Evolutionary conservation across 2,797 vertebrate genomes (phyloP).

Genomic region (Emydoidea blandingii): DNA sequence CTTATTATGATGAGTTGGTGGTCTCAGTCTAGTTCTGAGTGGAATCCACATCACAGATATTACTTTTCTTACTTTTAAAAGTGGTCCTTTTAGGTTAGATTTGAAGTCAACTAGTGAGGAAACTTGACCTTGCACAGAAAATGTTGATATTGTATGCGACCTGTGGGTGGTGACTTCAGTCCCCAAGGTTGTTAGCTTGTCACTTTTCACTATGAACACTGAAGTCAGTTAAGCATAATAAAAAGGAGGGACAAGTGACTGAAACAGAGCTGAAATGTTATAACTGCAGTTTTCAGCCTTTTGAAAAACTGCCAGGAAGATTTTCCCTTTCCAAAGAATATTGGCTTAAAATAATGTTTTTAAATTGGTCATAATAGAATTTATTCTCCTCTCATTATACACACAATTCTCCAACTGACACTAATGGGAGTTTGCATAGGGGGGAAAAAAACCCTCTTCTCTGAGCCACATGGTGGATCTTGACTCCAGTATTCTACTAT

Average conservation of each 20-base stretch:
- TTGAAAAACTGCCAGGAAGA: background rate
- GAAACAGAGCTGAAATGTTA: background rate
- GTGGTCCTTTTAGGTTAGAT: background rate
- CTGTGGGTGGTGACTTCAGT: background rate
- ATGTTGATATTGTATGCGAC: background rate
- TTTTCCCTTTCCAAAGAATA: background rate
- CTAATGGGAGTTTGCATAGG: background rate
- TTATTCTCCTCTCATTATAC: conserved; percentile 26
- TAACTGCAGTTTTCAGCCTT: background rate
- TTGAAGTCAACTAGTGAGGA: background rate
- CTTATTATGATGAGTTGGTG: background rate
- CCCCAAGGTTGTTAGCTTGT: background rate
- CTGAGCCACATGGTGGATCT: background rate
- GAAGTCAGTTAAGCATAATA: background rate
- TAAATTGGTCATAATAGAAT: background rate
- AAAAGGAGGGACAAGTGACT: background rate
- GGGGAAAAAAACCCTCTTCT: background rate
- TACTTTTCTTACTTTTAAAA: background rate
- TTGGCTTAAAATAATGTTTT: conserved; percentile 38
- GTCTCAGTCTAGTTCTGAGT: background rate
- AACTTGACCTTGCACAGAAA: background rate
- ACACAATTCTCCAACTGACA: background rate
- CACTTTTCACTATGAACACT: background rate
- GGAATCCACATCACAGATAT: fast-evolving
- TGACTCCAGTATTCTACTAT: background rate